Percentiles rank a stretch among this genome's conserved stretches.
Conservation (phyloP, 2,113 vertebrate genomes). For the Megaceryle maxima region DNA sequence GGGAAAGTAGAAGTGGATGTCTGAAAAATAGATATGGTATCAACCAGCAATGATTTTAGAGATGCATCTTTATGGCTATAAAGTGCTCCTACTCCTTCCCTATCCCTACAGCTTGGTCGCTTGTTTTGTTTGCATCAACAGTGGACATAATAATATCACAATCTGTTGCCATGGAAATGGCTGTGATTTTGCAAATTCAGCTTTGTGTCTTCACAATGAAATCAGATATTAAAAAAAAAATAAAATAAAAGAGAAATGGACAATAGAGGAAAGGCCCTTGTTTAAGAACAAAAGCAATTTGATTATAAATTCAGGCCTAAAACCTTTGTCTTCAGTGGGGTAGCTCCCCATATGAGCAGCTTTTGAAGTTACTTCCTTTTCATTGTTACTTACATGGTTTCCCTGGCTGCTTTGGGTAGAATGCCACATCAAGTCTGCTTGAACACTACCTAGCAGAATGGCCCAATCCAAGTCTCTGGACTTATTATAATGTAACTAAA, state of each 20-base stretch:
- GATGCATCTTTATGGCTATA: not conserved
- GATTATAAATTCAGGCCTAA: not conserved
- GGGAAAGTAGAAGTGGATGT: not conserved
- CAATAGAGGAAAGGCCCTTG: not conserved
- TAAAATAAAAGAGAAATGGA: not conserved
- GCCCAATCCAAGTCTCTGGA: not conserved
- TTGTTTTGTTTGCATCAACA: not conserved
- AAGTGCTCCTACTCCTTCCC: not conserved
- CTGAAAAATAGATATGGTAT: not conserved
- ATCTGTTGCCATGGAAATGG: slow-evolving; percentile 50
- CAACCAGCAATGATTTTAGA: not conserved
- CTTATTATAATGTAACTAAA: not conserved
- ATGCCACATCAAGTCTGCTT: not conserved
- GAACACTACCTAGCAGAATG: not conserved
- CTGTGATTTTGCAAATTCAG: slow-evolving; percentile 32
- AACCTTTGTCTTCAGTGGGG: not conserved
- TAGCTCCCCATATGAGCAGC: not conserved
- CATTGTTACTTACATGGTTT: not conserved
- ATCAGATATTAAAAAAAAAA: no score
- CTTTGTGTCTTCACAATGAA: not conserved
- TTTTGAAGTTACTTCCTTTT: not conserved
- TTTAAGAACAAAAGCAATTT: not conserved
- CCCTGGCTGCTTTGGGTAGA: not conserved
- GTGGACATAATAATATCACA: slow-evolving; percentile 4
- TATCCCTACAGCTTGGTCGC: fast-evolving